Evolutionary conservation across 2,888 invertebrate genomes (phyloP).

Genomic region (Cryptocheilus praepositus): DNA sequence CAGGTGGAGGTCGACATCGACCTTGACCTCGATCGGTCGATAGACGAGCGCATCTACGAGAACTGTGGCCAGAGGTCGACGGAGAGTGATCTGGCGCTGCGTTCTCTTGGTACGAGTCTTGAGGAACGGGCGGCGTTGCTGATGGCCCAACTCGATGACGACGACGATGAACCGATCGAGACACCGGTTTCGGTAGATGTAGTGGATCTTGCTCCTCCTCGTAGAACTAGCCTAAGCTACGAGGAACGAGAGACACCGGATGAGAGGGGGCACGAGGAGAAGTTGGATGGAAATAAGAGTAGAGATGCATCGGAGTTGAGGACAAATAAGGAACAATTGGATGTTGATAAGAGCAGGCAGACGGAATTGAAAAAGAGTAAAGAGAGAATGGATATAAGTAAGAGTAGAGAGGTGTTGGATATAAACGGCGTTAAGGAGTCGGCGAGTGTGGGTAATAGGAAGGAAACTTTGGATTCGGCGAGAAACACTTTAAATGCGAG

Average conservation of each 20-base stretch:
- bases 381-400: constrained; percentile 30
- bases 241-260: constrained; percentile 31
- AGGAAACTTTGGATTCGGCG: too few species aligned
- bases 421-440: too few species aligned
- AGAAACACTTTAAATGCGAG: background rate
- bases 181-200: constrained; percentile 55
- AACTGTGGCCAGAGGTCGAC: constrained; percentile 59
- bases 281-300: background rate
- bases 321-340: constrained; percentile 31
- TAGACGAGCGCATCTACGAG: constrained; percentile 67
- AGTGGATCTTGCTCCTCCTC: constrained; percentile 33
- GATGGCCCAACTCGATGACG: constrained; percentile 68
- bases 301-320: background rate
- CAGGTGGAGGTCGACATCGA: constrained; percentile 36
- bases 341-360: background rate
- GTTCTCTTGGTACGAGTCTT: constrained; percentile 43
- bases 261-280: background rate
- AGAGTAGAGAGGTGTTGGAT: too few species aligned
- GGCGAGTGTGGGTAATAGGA: too few species aligned
- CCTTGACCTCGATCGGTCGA: constrained; percentile 64
- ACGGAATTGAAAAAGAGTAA: constrained; percentile 25
- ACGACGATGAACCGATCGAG: constrained; percentile 65
- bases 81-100: constrained; percentile 49
- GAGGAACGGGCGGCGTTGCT: constrained; percentile 67
- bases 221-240: constrained; percentile 42